Evolutionary conservation across 2,797 vertebrate species (phyloP), one percentile per base, ranked within the genome.

Genomic region (Cacajao melanocephalus): DNA sequence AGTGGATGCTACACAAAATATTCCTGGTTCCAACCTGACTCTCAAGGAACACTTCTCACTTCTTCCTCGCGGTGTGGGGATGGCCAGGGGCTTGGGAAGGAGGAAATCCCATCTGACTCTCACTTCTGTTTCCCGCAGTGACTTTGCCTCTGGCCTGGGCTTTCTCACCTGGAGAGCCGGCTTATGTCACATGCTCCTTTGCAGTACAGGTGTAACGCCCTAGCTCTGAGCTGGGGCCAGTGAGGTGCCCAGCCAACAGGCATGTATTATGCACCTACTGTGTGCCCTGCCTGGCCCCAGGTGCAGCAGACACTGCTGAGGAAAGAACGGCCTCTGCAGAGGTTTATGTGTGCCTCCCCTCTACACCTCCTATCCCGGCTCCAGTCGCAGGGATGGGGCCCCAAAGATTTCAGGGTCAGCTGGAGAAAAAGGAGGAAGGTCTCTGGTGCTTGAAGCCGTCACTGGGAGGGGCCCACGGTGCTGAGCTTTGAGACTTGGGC

Each of bases 251-350:
- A 0, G 17, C 4, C 46, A 4, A 46, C 12, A n/a, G n/a, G 39
- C 22, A 57, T 10, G 20, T 41, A 4, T 0, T 13, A 10, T 24
- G 41, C 8, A 72, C 72, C 61, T 46, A 39, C 61, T 73, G 5
- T 41, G 52, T 57, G 39, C 48, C 22, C 7, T 1, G 50, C 15
- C 9, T 15, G 0, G 0, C 19, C 8, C 24, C 20, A 14, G 6
- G 58, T 5, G 33, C 50, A 41, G 36, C 57, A 67, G 4, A 67
- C 24, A 5, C 11, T 44, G 46, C 28, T 7, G 55, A 30, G 50
- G 39, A 30, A 28, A 46, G 44, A 33, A 55, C 0, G 1, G 52
- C 67, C 22, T n/a, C 50, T 1, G 0, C 8, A 5, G 55, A 4
- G 7, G 46, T 19, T 46, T 50, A 48, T 30, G 81, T 26, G 30